phyloP scores from a whole-genome alignment of 2,888 invertebrate genomes.

The Ernsta delagoae region DNA sequence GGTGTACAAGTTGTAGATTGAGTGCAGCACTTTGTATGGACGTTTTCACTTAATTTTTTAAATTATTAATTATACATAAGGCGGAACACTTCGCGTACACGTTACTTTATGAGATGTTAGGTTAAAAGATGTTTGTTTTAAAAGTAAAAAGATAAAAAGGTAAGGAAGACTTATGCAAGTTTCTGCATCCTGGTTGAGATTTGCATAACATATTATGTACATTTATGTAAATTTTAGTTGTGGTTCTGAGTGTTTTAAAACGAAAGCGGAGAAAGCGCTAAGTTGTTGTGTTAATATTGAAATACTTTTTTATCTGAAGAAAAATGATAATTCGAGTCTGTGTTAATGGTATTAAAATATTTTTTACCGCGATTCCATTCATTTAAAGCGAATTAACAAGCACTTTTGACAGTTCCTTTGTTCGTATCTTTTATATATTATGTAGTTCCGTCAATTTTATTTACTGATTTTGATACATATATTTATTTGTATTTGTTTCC shows the following conservation, averaged over 20 bases:
- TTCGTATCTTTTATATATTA: too few relatives aligned
- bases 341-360: too few relatives aligned
- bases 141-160: neutral
- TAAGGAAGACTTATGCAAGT: neutral
- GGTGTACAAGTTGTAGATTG: neutral
- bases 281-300: neutral
- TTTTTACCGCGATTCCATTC: too few relatives aligned
- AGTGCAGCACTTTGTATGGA: neutral
- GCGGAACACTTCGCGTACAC: neutral
- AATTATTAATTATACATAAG: neutral
- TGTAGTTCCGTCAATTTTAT: too few relatives aligned
- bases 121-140: neutral
- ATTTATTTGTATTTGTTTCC: too few relatives aligned
- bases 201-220: conserved; percentile 1
- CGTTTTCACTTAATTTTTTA: neutral
- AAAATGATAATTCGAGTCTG: too few relatives aligned
- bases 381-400: too few relatives aligned
- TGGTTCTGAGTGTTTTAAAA: neutral
- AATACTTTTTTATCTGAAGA: too few relatives aligned
- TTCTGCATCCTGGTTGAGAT: neutral
- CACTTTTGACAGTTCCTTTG: too few relatives aligned
- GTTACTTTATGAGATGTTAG: neutral
- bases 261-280: too few relatives aligned
- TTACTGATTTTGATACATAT: too few relatives aligned
- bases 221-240: neutral